Evolutionary conservation across 2,888 invertebrate genomes (phyloP), one percentile per base, ranked within the genome.

Genomic region (Chrysodeixis includens): DNA sequence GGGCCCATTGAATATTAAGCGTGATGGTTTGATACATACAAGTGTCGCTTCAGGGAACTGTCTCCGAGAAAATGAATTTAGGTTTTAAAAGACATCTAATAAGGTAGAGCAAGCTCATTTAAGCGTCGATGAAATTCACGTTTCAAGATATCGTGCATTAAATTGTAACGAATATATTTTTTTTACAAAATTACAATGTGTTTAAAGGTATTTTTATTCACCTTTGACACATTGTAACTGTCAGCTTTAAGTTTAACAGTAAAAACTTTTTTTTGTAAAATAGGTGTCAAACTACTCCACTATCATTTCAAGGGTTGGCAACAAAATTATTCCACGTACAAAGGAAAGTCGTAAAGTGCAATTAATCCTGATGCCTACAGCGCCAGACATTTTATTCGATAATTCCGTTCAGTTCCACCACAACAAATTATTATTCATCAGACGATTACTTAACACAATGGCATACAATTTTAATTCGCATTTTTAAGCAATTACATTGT

Each of bases 11-110:
- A 56, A 30, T 71, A 54, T 32, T n/a, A 56, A 56, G 51, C 62
- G 62, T 18, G 12, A 76, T 55, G 35, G 26, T 60, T n/a, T 35
- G 40, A 62, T 66, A 74, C 53, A 46, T 16, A 77, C 66, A 74
- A 66, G 73, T 76, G 66, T 8, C 18, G 46, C 20, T 16, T 40
- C 8, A 6, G 2, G 14, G 22, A 22, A 20, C 12, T 9, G 46
- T 18, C 18, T 46, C 9, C 20, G 35, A 5, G 14, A 9, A 12
- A 14, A 3, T 35, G 3, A 35, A 14, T 35, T 35, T 35, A 35
- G 12, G 14, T 35, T 35, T 12, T 14, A 14, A 3, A 14, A 35
- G 32, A 2, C 12, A 8, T 1, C 35, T 35, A 14, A 35, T 14
- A 12, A 3, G 3, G 14, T 35, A 0, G 35, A 14, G 4, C 1